phyloP scores from a whole-genome alignment of 2,113 vertebrate genomes.

The Pelecanoides urinatrix region DNA sequence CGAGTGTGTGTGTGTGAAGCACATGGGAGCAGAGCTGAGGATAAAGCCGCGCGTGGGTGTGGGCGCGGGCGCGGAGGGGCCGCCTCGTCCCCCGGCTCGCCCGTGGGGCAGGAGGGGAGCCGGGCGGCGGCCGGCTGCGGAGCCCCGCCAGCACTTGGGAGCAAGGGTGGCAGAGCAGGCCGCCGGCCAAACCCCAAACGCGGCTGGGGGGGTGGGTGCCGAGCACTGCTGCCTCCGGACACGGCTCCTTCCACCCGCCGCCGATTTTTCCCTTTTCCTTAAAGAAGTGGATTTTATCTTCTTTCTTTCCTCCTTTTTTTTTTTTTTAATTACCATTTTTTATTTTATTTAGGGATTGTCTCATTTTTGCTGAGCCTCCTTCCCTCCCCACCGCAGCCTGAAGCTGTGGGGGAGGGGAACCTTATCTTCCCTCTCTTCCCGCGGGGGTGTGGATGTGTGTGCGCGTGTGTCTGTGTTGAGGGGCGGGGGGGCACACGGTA shows the following conservation, averaged over 20 bases:
- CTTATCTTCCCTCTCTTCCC: not conserved
- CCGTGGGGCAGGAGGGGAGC: not conserved
- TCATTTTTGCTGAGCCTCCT: not conserved
- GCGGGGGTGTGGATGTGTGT: not conserved
- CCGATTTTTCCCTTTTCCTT: not conserved
- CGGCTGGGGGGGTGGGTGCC: not conserved
- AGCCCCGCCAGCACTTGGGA: not conserved
- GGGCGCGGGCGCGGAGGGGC: not conserved
- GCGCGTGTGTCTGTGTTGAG: not conserved
- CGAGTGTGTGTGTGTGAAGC: not conserved
- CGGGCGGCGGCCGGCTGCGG: not conserved
- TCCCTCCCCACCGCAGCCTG: not conserved
- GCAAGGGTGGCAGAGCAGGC: not conserved
- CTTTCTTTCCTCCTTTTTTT: not conserved
- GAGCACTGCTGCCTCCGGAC: not conserved
- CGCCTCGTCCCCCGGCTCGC: no score
- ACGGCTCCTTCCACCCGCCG: not conserved
- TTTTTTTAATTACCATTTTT: not conserved
- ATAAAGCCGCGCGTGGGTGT: not conserved
- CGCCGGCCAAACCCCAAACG: not conserved
- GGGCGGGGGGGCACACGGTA: not conserved
- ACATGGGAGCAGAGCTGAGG: not conserved
- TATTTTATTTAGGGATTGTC: not conserved
- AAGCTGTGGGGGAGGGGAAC: constrained; percentile 46
- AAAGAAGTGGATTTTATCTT: not conserved